Conservation (phyloP, 2,797 vertebrate species). For the Sebastolobus alascanus region DNA sequence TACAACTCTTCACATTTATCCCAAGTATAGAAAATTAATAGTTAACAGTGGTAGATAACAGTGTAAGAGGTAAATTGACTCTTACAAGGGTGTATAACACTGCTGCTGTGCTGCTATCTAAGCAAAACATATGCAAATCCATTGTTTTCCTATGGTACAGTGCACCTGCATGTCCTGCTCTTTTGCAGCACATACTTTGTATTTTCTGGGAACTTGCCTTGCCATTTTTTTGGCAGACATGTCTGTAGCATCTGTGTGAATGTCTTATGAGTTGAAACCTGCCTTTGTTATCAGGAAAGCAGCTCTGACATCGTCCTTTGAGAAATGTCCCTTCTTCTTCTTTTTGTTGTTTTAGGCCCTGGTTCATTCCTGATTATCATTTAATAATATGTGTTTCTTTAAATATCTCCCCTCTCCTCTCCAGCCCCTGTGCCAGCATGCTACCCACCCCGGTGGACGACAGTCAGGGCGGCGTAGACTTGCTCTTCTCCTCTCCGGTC, state of each 20-base stretch:
- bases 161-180: not conserved
- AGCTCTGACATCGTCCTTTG: not conserved
- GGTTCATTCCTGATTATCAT: not conserved
- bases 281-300: not conserved
- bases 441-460: slow-evolving; percentile 92
- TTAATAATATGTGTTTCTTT: not conserved
- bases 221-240: not conserved
- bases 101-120: not conserved
- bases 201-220: not conserved
- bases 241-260: not conserved
- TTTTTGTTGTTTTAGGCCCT: not conserved
- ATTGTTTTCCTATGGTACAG: not conserved
- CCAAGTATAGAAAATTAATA: not conserved
- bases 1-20: not conserved
- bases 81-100: not conserved
- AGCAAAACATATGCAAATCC: slow-evolving; percentile 1
- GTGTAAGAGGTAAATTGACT: not conserved
- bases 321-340: not conserved
- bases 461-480: slow-evolving; percentile 87
- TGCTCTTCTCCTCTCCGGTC: slow-evolving; percentile 91
- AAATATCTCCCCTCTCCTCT: not conserved
- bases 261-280: slow-evolving; percentile 3
- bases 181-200: not conserved
- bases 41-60: not conserved
- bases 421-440: slow-evolving; percentile 92